Evolutionary conservation across 2,113 vertebrate species (phyloP), one percentile per base, ranked within the genome.

Genomic region (Oxyruncus cristatus): DNA sequence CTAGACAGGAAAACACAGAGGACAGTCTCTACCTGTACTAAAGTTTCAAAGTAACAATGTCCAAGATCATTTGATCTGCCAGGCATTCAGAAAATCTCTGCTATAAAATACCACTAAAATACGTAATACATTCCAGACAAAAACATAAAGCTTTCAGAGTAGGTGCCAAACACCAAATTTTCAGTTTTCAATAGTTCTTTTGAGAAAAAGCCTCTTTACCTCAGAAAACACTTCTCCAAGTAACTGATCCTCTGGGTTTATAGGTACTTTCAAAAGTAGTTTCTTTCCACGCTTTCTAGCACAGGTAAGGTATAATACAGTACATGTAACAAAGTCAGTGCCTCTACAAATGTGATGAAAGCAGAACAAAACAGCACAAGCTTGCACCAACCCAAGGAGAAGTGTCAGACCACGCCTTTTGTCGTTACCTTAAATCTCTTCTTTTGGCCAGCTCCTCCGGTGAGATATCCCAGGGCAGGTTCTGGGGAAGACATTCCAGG

Each of bases 401-500:
- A 55, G 11, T 10, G 21, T 62, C 28, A 44, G 55, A 50, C 6
- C 6, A 9, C 0, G 3, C 3, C 76, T 75, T 79, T 52, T 35
- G 20, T 59, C 3, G 7, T 93, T 97, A 99, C 99, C 99, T 98
- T 91, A 99, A 97, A 95, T 99, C 99, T 98, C 95, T 98, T 96
- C 99, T 99, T 93, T 92, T 98, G 50, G 52, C 85, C 59, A 99
- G 74, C 90, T 99, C 99, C 71, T 96, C 98, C 0, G 96, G 90
- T 19, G 99, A 98, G 84, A 99, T 98, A 89, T 84, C 97, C 99
- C 99, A 99, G 17, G 99, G 99, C 35, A 98, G 95, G 78, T 66
- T 93, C 62, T 98, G 98, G 23, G 99, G 99, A 42, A 99, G 98
- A 89, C 99, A 99, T 44, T 96, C 97, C 63, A 99, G 94, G 39